phyloP scores from a whole-genome alignment of 2,113 vertebrate genomes.

The Alaudala cheleensis region DNA sequence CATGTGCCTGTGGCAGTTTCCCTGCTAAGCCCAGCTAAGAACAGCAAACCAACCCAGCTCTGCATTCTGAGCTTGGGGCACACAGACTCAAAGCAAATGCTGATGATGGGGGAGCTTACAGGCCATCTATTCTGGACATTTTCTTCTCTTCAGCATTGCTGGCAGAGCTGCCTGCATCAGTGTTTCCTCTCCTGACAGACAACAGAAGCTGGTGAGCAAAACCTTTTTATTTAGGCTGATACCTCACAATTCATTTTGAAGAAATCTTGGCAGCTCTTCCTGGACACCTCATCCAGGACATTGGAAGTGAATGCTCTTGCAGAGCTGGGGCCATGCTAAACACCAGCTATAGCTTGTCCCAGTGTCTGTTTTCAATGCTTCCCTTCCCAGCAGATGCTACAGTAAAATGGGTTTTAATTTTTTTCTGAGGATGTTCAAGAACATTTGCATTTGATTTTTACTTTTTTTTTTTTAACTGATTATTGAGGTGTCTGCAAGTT shows the following conservation, averaged over 20 bases:
- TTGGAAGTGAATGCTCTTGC: neutral
- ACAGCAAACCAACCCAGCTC: neutral
- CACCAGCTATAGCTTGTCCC: neutral
- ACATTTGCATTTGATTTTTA: neutral
- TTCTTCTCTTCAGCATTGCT: neutral
- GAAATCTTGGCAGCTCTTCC: neutral
- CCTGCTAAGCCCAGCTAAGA: neutral
- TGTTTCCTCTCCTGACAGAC: neutral
- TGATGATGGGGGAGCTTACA: neutral
- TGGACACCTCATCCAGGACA: neutral
- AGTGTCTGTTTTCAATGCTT: neutral
- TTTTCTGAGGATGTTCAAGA: neutral
- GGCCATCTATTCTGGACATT: neutral
- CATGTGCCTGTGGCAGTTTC: neutral
- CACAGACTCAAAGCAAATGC: neutral
- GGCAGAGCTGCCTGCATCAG: neutral
- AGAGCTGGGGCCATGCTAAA: neutral
- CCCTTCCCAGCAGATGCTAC: neutral
- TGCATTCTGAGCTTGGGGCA: neutral
- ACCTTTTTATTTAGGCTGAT: neutral
- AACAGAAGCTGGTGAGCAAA: neutral
- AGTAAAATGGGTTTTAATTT: neutral
- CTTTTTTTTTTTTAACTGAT: neutral
- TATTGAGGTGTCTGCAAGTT: neutral
- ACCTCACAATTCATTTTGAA: neutral